These are phyloP conservation scores for Mythimna loreyi DNA, from an alignment of 2,888 invertebrate species.

Conservation along the genomic window DNA sequence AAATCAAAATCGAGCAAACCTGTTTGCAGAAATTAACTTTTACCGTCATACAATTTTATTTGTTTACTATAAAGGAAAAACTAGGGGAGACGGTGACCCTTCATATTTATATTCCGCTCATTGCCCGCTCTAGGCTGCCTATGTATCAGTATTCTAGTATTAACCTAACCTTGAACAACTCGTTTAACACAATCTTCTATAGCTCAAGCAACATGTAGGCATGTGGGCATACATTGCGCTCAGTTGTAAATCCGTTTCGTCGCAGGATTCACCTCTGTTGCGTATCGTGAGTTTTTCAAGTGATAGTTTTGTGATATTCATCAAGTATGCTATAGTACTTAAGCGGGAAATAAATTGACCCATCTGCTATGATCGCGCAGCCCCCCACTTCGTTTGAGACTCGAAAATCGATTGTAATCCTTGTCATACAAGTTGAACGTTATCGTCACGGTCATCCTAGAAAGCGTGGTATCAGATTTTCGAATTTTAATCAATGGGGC, in stretches of 20 bases:
- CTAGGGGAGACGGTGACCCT: neutral
- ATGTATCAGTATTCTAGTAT: constrained; percentile 6
- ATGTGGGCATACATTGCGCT: neutral
- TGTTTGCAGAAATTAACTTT: too few relatives aligned
- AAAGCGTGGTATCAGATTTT: too few relatives aligned
- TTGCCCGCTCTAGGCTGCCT: neutral
- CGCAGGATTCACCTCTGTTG: neutral
- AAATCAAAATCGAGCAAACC: too few relatives aligned
- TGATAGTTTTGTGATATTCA: neutral
- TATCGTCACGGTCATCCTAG: too few relatives aligned
- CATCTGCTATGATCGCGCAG: too few relatives aligned
- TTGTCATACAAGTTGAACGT: too few relatives aligned
- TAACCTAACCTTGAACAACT: neutral
- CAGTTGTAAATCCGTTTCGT: neutral
- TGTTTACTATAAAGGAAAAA: neutral
- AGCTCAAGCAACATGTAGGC: constrained; percentile 1
- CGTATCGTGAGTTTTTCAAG: neutral
- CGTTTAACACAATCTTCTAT: neutral
- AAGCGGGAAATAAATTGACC: too few relatives aligned
- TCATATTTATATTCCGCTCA: neutral
- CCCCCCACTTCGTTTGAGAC: too few relatives aligned
- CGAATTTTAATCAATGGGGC: too few relatives aligned
- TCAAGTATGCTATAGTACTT: neutral
- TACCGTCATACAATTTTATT: too few relatives aligned
- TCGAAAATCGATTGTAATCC: too few relatives aligned